Base-by-base conservation (phyloP, 2,797 vertebrate species). In the Apogon hyalosoma region DNA sequence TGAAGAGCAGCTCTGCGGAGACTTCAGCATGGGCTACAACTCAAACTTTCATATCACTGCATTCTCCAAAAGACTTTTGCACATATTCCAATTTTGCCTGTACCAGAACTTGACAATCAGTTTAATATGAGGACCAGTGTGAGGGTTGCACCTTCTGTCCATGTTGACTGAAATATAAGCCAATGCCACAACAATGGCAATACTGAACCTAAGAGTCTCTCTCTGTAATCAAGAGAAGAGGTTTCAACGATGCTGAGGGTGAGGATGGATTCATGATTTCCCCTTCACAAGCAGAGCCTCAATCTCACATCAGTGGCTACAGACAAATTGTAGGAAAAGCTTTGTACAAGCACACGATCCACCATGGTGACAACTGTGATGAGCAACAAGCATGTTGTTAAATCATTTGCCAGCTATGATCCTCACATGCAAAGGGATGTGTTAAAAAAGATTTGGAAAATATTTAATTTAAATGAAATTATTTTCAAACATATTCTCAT, bases 61-160 rank as follows among this genome's bases (percentile, higher is more conserved):
- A 12, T 79, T 80, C 59, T 65, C 53, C n/a, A 83, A 68, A 42
- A 48, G 69, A 76, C 62, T 73, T 58, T 91, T 90, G 87, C 89
- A 90, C 85, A 88, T 83, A 66, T 61, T 85, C 45, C 77, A 85
- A 87, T 71, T 88, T 82, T 80, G 87, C 87, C 88, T 88, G 84
- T 84, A 91, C 64, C 54, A 75, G 71, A 90, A 86, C 69, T 76
- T 89, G 91, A 92, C 91, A 92, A 92, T 92, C 91, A 92, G 75
- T 78, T 86, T 74, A 85, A 66, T 9, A 52, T 38, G 73, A 85
- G 73, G 71, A 86, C 81, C 78, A 75, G 67, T 31, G 42, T 71
- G 77, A 69, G 75, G 71, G 61, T 75, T 31, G 47, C 77, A 73
- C 62, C 56, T 0, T 55, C 66, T 74, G 60, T 69, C 71, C 72